Conservation (phyloP, 2,113 vertebrate genomes). For the Chloropsis cyanopogon region DNA sequence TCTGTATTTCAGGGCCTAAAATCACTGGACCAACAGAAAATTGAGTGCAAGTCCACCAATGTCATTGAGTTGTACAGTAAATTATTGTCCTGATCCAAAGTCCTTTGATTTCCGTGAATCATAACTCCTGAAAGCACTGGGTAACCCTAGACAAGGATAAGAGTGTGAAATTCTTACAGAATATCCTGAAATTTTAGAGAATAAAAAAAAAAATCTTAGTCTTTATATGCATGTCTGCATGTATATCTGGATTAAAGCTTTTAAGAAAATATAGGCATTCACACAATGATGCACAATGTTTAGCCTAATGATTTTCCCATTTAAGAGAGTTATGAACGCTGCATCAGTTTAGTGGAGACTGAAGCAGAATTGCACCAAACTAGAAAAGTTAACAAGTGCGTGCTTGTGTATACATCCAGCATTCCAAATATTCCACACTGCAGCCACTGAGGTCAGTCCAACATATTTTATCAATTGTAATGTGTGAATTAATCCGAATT, state of each 20-base stretch:
- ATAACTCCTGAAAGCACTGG: not conserved
- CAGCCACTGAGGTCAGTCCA: not conserved
- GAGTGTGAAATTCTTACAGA: not conserved
- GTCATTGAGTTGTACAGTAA: not conserved
- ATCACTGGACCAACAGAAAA: not conserved
- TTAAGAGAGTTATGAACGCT: not conserved
- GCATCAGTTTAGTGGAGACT: not conserved
- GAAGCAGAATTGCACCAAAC: not conserved
- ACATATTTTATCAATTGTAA: conserved; percentile 13
- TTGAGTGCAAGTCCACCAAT: not conserved
- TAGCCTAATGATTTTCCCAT: not conserved
- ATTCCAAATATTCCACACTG: not conserved
- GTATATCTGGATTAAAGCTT: not conserved
- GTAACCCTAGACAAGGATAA: not conserved
- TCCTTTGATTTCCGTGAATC: not conserved
- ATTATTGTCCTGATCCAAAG: not conserved
- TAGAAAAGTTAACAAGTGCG: not conserved
- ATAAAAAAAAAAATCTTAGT: not conserved
- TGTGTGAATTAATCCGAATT: not conserved
- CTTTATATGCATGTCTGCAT: not conserved
- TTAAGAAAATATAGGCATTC: not conserved
- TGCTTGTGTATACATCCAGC: not conserved
- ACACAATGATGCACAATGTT: fast-evolving
- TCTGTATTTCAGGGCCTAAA: not conserved
- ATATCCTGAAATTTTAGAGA: not conserved